Base-by-base conservation (phyloP, 1,140 invertebrate genomes). In the Zeugodacus cucurbitae region DNA sequence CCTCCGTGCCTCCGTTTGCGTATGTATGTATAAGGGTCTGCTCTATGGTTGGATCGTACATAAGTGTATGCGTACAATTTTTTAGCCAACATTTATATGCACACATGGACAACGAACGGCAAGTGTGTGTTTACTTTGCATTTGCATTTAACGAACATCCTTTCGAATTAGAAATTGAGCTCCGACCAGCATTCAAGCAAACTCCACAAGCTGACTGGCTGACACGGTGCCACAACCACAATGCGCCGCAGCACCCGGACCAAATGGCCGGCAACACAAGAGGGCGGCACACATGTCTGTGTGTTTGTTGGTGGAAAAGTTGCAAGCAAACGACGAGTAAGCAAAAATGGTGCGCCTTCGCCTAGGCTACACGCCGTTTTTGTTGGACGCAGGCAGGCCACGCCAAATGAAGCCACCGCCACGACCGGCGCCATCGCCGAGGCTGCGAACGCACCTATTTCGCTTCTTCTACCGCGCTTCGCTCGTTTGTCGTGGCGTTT, bases 141-240 rank as follows among this genome's bases (percentile, higher is more conserved):
- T 92, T 92, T 92, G 91, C 91, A 92, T 92, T 92, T 92, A 91
- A 92, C 91, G 91, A 92, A 92, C 92, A 92, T 92, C 91, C 91
- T 92, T 92, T 91, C 91, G 91, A 91, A 92, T 92, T 92, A 92
- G 91, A 91, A 88, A 78, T 78, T 88, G 48, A 64, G 87, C 58
- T 41, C 57, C 26, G 58, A 41, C 29, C 86, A 59, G 29, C 82
- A 37, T 74, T 41, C 32, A 74, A 74, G 67, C 32, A 41, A 6
- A 37, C 67, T 41, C 32, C 67, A 74, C 48, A 4, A 54, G 5
- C 67, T 74, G 67, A 74, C 64, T 67, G 29, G 32, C 32, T 32
- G 67, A 32, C 20, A 74, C 67, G 26, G 64, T 67, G 32, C 32
- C 34, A 74, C 67, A 74, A 74, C 67, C 67, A 74, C 32, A 74